Base-by-base conservation (phyloP, 2,113 vertebrate genomes). In the Aegotheles bennettii region DNA sequence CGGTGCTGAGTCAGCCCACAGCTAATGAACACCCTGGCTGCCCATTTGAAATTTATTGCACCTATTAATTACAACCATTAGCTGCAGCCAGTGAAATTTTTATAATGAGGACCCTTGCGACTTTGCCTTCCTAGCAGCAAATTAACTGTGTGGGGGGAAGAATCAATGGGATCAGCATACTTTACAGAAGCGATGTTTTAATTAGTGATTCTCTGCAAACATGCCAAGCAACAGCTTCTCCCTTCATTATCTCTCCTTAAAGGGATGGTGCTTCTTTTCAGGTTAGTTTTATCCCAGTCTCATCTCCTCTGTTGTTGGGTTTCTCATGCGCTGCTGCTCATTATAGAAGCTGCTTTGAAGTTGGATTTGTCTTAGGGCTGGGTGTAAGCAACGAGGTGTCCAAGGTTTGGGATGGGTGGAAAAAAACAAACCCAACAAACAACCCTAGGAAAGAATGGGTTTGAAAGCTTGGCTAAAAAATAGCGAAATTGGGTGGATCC, bases 1-100 rank as follows among this genome's bases (percentile, higher is more conserved):
- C 91, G 82, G 18, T 96, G 98, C 98, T 98, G 98, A 98, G 96
- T 98, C 97, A 97, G 96, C 97, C 95, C 93, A 63, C 80, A 95
- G 97, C 94, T 97, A 97, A 96, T 97, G 97, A 98, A 98, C 96
- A 96, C 96, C 94, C 97, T 75, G 95, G 96, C 97, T 97, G 95
- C 97, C 96, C 97, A 96, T 70, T 97, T 95, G 95, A 94, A 97
- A 97, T 93, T 96, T 96, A 94, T 94, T 93, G 96, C 95, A 96
- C 96, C 97, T 97, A 97, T 97, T 97, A 98, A 97, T 98, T 97
- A 97, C 96, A 96, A 94, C 92, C 91, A 97, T 96, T 97, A 96
- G 93, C 95, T 65, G 64, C 89, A 96, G 96, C 97, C 95, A 90
- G 95, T 95, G 96, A 97, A 96, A 97, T 95, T 96, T 97, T 96